These are phyloP conservation scores for Agonopterix subpropinquella DNA, from an alignment of 2,888 invertebrate species.

Conservation along the genomic window DNA sequence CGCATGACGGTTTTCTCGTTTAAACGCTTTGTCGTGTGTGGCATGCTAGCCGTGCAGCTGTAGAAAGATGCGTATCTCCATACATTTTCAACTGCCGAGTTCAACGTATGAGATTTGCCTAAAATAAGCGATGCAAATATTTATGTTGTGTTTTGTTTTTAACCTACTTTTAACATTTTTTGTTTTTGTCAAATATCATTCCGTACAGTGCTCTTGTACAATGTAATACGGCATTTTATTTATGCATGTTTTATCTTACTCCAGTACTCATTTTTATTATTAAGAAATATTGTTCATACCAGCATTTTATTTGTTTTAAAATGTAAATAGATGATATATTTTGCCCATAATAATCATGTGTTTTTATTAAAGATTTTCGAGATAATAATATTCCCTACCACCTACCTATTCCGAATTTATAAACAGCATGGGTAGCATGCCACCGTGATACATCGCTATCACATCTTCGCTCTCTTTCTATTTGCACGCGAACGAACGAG, in stretches of 20 bases:
- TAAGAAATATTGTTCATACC: conserved; percentile 68
- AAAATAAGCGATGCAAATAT: neutral
- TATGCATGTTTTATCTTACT: conserved; percentile 47
- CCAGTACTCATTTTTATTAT: conserved; percentile 58
- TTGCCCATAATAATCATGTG: conserved; percentile 60
- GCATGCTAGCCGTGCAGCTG: too few species aligned
- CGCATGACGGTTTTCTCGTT: too few species aligned
- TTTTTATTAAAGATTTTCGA: conserved; percentile 18
- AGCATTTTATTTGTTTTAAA: conserved; percentile 65
- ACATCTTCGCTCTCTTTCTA: too few species aligned
- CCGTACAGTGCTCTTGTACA: conserved; percentile 44
- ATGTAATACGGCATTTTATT: conserved; percentile 27
- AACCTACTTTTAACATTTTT: neutral
- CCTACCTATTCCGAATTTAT: too few species aligned
- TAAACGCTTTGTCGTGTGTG: too few species aligned
- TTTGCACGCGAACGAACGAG: too few species aligned
- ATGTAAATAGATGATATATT: conserved; percentile 74
- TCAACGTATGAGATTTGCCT: too few species aligned
- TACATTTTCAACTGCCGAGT: too few species aligned
- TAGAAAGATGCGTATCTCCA: too few species aligned
- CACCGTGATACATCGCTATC: too few species aligned
- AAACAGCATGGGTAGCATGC: too few species aligned
- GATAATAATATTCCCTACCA: too few species aligned
- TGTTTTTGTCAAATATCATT: conserved; percentile 33
- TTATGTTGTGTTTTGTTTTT: neutral